Evolutionary conservation across 2,113 vertebrate species (phyloP).

Genomic region (Saccopteryx leptura): DNA sequence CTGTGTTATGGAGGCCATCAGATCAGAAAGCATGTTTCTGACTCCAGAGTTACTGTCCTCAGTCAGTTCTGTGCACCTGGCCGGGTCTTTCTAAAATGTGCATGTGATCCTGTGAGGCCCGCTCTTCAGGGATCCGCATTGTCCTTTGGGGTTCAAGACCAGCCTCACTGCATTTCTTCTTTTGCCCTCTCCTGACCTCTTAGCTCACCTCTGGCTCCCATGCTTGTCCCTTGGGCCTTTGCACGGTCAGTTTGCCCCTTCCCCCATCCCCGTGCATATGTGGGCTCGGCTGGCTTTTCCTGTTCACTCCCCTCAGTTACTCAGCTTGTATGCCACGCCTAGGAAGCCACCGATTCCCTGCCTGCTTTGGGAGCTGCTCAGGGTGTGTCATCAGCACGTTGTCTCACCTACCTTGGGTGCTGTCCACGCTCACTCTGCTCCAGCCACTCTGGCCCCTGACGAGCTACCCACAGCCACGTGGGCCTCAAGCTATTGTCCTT

Average conservation of each 20-base stretch:
- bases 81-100: neutral
- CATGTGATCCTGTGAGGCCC: neutral
- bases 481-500: neutral
- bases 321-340: neutral
- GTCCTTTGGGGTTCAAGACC: neutral
- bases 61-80: accelerated
- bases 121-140: neutral
- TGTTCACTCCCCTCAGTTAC: neutral
- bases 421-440: neutral
- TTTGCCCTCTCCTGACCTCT: neutral
- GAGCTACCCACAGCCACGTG: neutral
- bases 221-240: neutral
- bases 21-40: neutral
- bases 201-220: neutral
- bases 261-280: neutral
- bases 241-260: neutral
- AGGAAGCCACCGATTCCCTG: no score
- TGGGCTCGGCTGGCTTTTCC: neutral
- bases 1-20: accelerated
- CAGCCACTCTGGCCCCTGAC: neutral
- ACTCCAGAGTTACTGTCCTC: neutral
- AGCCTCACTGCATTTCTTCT: accelerated
- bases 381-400: neutral
- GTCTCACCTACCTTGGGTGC: accelerated
- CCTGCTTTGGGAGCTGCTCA: neutral